These are phyloP conservation scores for Apolygus lucorum DNA, from an alignment of 1,140 invertebrate genomes.

Conservation along the genomic window DNA sequence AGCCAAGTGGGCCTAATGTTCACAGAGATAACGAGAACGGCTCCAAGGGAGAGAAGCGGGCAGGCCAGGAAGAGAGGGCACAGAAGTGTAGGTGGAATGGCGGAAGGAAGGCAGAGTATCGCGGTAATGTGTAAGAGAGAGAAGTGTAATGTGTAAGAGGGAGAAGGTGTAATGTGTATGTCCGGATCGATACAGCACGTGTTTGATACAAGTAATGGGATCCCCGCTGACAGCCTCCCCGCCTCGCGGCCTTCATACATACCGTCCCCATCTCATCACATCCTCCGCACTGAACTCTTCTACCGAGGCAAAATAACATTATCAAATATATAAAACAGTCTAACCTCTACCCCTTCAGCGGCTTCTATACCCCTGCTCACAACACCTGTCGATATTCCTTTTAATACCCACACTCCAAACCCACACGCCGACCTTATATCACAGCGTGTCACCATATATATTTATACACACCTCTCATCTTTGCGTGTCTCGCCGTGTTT, in stretches of 20 bases:
- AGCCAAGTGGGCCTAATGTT: constrained; percentile 6
- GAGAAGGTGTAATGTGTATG: constrained; percentile 16
- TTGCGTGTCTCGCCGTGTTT: no score
- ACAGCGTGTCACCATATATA: no score
- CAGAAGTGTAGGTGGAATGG: neutral
- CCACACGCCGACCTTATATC: no score
- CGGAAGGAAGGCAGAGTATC: neutral
- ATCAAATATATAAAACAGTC: constrained; percentile 7
- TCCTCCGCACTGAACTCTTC: neutral
- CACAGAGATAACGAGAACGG: constrained; percentile 8
- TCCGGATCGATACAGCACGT: constrained; percentile 16
- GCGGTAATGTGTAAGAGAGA: neutral
- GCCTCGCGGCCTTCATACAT: neutral
- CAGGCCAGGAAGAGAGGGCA: neutral
- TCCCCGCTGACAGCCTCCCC: constrained; percentile 9
- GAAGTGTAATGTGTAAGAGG: neutral
- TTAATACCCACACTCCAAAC: neutral
- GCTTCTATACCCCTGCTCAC: neutral
- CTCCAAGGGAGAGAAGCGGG: neutral
- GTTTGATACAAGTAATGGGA: constrained; percentile 16
- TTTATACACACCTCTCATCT: no score
- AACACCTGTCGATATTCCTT: neutral
- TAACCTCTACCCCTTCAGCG: neutral
- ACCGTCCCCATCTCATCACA: neutral
- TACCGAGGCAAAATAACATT: neutral